These are phyloP conservation scores for Schizaphis graminum DNA, from an alignment of 2,888 invertebrate genomes.

Conservation along the genomic window DNA sequence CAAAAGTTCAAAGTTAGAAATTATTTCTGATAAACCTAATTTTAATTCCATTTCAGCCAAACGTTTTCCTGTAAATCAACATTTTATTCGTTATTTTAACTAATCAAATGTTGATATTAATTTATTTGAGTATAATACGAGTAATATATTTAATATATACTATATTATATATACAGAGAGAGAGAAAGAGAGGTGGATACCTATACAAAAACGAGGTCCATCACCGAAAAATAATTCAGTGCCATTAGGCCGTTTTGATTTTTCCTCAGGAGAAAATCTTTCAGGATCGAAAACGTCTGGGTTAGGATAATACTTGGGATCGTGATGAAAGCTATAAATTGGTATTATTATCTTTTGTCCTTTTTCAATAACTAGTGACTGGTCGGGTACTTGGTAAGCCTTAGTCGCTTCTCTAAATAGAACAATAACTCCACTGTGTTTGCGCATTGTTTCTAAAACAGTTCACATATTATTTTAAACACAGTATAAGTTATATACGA, in stretches of 20 bases:
- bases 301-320: constrained; percentile 75
- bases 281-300: constrained; percentile 77
- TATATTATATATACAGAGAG: too few species aligned
- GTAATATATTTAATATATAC: too few species aligned
- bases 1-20: background rate
- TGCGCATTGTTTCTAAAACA: too few species aligned
- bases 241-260: constrained; percentile 72
- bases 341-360: constrained; percentile 72
- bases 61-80: background rate
- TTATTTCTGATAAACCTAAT: too few species aligned
- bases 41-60: background rate
- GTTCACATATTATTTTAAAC: too few species aligned
- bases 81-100: background rate
- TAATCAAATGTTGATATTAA: too few species aligned
- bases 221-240: background rate
- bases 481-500: too few species aligned
- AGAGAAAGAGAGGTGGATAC: too few species aligned
- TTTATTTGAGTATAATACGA: too few species aligned
- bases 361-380: constrained; percentile 70
- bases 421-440: too few species aligned
- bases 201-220: background rate
- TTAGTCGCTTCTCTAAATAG: too few species aligned
- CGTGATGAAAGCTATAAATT: constrained; percentile 74
- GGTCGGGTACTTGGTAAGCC: too few species aligned
- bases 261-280: constrained; percentile 75